Percentiles rank a stretch among this genome's conserved stretches.
These are phyloP conservation scores for Heliconius charithonia DNA, from an alignment of 2,888 invertebrate genomes.

Conservation along the genomic window DNA sequence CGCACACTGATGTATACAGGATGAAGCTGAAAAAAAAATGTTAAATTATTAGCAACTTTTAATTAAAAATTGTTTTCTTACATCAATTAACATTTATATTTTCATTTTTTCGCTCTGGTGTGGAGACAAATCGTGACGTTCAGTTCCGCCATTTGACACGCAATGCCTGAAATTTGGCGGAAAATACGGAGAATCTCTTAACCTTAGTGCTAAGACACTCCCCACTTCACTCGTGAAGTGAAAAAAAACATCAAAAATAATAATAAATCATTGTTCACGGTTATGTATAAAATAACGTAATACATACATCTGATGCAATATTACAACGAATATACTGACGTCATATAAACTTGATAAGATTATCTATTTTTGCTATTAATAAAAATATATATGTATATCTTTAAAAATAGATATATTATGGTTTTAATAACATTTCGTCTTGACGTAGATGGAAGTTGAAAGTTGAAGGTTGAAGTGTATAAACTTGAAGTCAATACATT, in stretches of 20 bases:
- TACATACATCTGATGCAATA: conserved; percentile 13
- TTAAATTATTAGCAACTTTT: no score
- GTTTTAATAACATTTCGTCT: background rate
- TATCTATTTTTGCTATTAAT: background rate
- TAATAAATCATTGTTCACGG: background rate
- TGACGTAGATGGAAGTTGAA: background rate
- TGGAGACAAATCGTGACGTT: no score
- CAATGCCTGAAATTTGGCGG: background rate
- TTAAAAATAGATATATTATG: background rate
- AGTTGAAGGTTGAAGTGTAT: background rate
- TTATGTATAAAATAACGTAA: background rate
- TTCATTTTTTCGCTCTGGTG: background rate
- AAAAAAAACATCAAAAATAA: no score
- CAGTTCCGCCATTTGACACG: background rate
- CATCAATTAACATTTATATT: no score
- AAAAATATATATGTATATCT: background rate
- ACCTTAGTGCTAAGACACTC: no score
- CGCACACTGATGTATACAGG: no score
- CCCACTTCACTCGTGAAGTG: no score
- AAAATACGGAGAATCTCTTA: no score
- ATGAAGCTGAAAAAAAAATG: no score
- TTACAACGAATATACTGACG: conserved; percentile 6
- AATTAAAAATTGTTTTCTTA: no score
- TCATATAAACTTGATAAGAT: conserved; percentile 1
- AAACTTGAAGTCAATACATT: no score